Evolutionary conservation across 2,113 vertebrate genomes (phyloP), one percentile per base, ranked within the genome.

Genomic region (Pholis gunnellus): DNA sequence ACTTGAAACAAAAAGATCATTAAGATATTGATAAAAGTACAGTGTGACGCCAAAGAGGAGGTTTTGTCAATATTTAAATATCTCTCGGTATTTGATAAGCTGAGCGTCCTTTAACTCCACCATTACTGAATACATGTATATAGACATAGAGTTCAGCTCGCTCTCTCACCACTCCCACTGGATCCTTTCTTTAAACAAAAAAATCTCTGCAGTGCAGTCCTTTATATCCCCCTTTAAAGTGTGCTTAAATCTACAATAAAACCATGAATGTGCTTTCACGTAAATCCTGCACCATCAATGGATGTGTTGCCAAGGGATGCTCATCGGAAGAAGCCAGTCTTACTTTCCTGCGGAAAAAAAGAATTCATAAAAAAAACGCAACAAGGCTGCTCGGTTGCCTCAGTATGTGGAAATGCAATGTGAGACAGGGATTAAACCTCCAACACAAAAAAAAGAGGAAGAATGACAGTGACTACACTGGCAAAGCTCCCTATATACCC

Each of bases 371-470:
- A 67, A 82, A 50, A 52, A 42, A 79, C 29, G 42, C 66, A 75
- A 81, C 74, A 60, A 52, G 36, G 52, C 83, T 57, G 57, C 78
- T 87, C 60, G 71, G 82, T 83, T 90, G 82, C 87, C 80, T 86
- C 83, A 72, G 72, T 77, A 81, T 91, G 91, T 83, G 80, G 73
- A 92, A 88, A 84, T 79, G 86, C 84, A 87, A 91, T 81, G 83
- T 87, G 88, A 92, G 91, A 79, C 82, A 86, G 81, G 79, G 84
- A 90, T 91, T 90, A 91, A 86, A 78, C 79, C 78, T 88, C 82
- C 84, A 85, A 91, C 72, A 57, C 8, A 76, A 78, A 88, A 67
- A 75, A 86, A 65, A 83, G 29, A 75, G 42, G 68, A 80, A 75
- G 79, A 88, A 83, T 79, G 79, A 81, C 79, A 84, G 84, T 54